A percentile compares a stretch with the other conserved stretches of the same genome.
phyloP scores from a whole-genome alignment of 2,113 vertebrate species.

The Ptychochromis oligacanthus region DNA sequence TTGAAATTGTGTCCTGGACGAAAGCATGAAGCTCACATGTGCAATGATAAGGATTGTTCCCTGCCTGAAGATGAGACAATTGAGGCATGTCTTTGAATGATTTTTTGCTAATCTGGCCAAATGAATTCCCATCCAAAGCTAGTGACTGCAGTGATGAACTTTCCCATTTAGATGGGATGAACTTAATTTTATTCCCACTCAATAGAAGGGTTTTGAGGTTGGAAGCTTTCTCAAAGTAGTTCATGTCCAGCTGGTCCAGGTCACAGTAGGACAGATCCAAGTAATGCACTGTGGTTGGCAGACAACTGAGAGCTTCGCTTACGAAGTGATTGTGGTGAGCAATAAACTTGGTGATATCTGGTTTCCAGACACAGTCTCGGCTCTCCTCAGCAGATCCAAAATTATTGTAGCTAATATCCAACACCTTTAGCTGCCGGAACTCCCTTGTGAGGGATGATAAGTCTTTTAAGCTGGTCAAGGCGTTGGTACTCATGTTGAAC shows the following conservation, averaged over 20 bases:
- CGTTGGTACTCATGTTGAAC: slow-evolving; percentile 77
- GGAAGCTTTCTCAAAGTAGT: slow-evolving; percentile 77
- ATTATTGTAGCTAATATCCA: slow-evolving; percentile 82
- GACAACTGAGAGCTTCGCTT: slow-evolving; percentile 72
- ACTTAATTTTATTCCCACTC: slow-evolving; percentile 88
- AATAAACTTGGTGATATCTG: slow-evolving; percentile 74
- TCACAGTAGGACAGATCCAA: slow-evolving; percentile 84
- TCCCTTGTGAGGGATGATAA: slow-evolving; percentile 70
- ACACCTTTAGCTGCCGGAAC: slow-evolving; percentile 73
- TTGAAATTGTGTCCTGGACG: slow-evolving; percentile 71
- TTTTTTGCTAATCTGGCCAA: slow-evolving; percentile 79
- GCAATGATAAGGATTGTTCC: slow-evolving; percentile 89
- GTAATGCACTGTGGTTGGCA: slow-evolving; percentile 80
- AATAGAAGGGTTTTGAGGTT: slow-evolving; percentile 76
- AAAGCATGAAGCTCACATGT: slow-evolving; percentile 86
- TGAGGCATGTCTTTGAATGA: slow-evolving; percentile 81
- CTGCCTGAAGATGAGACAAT: slow-evolving; percentile 75
- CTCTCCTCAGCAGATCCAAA: slow-evolving; percentile 61
- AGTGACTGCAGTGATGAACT: slow-evolving; percentile 71
- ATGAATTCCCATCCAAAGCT: slow-evolving; percentile 85
- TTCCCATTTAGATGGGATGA: slow-evolving; percentile 82
- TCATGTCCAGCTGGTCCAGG: slow-evolving; percentile 82
- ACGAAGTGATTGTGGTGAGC: slow-evolving; percentile 78
- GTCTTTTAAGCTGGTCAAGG: slow-evolving; percentile 71
- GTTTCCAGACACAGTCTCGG: slow-evolving; percentile 75